Conservation (phyloP, 2,797 vertebrate genomes). For the Trematomus bernacchii region DNA sequence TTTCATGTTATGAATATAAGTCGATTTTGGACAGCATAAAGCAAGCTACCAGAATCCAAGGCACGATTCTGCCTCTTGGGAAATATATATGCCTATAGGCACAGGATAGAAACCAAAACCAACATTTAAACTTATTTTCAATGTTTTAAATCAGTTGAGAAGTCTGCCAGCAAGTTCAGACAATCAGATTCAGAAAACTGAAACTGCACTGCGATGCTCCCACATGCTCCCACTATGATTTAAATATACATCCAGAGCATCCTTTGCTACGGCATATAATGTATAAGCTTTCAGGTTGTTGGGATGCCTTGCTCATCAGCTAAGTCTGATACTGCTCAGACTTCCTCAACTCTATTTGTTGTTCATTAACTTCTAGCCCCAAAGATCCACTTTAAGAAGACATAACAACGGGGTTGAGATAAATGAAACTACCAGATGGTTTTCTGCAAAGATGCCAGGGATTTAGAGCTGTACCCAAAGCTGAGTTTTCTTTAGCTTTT, state of each 20-base stretch:
- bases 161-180: constrained; percentile 9
- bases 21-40: background rate
- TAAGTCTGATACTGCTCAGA: background rate
- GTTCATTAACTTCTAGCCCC: constrained; percentile 25
- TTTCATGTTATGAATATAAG: background rate
- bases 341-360: constrained; percentile 24
- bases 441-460: constrained; percentile 14
- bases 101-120: constrained; percentile 18
- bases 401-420: constrained; percentile 11
- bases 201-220: constrained; percentile 9
- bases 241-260: constrained; percentile 23
- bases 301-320: constrained; percentile 27
- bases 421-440: constrained; percentile 16
- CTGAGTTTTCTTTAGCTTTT: too few species aligned
- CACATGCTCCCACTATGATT: constrained; percentile 3
- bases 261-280: background rate
- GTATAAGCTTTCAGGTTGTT: constrained; percentile 16
- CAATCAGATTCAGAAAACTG: background rate
- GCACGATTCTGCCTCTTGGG: background rate
- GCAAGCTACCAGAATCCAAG: background rate
- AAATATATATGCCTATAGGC: constrained; percentile 27
- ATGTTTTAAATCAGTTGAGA: constrained; percentile 20
- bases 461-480: background rate
- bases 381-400: constrained; percentile 23
- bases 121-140: constrained; percentile 9